phyloP scores from a whole-genome alignment of 2,113 vertebrate species.

The Myanophis thanlyinensis region DNA sequence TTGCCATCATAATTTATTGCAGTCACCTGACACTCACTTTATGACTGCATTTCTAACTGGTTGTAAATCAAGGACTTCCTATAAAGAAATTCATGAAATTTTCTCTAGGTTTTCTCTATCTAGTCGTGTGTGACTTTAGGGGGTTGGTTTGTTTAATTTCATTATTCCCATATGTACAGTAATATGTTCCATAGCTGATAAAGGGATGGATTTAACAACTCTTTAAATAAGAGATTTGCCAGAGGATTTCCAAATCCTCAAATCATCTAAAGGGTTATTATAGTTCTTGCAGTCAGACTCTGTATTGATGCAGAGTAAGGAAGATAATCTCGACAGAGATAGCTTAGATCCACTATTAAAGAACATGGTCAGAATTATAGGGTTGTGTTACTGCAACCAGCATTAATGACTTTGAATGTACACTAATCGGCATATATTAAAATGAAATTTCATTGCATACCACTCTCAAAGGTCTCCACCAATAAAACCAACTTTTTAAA shows the following conservation, averaged over 20 bases:
- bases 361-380: not conserved
- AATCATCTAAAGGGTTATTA: not conserved
- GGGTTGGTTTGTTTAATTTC: not conserved
- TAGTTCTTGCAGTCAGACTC: not conserved
- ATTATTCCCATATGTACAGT: not conserved
- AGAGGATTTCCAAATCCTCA: not conserved
- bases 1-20: too few relatives aligned
- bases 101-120: too few relatives aligned
- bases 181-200: not conserved
- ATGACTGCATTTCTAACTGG: too few relatives aligned
- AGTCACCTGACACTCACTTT: too few relatives aligned
- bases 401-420: not conserved
- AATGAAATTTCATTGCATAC: too few relatives aligned
- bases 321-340: not conserved
- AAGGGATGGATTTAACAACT: not conserved
- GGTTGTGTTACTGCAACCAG: not conserved
- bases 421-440: too few relatives aligned
- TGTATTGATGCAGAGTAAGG: not conserved
- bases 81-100: too few relatives aligned
- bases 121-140: too few relatives aligned
- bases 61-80: too few relatives aligned
- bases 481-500: too few relatives aligned
- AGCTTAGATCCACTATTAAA: not conserved
- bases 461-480: too few relatives aligned
- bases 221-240: not conserved